A percentile compares a stretch with the other conserved stretches of the same genome.
Conservation (phyloP, 1,140 invertebrate genomes). For the Anastatus disparis region DNA sequence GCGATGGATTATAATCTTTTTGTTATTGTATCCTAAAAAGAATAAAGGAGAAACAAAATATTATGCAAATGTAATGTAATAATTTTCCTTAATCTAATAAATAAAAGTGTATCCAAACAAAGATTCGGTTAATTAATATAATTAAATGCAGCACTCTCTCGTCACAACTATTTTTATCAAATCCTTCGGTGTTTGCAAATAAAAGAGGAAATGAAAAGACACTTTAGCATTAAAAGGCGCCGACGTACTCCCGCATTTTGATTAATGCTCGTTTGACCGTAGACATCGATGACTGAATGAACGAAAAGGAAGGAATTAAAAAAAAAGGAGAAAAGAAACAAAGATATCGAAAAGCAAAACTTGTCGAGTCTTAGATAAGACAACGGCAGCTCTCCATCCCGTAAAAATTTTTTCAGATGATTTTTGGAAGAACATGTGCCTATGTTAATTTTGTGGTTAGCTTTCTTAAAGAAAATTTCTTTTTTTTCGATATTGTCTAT, state of each 20-base stretch:
- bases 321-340: neutral
- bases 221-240: slow-evolving; percentile 2
- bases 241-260: slow-evolving; percentile 13
- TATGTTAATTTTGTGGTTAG: slow-evolving; percentile 23
- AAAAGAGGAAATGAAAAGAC: neutral
- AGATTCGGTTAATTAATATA: too few relatives aligned
- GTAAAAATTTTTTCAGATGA: slow-evolving; percentile 6
- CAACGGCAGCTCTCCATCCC: neutral
- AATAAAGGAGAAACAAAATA: too few relatives aligned
- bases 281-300: too few relatives aligned
- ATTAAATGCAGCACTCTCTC: too few relatives aligned
- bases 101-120: too few relatives aligned
- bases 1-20: too few relatives aligned
- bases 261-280: neutral
- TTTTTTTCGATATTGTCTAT: slow-evolving; percentile 13
- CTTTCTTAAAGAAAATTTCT: slow-evolving; percentile 11
- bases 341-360: slow-evolving; percentile 11
- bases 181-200: too few relatives aligned
- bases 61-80: too few relatives aligned
- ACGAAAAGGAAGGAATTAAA: too few relatives aligned
- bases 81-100: too few relatives aligned
- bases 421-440: neutral
- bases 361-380: neutral
- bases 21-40: too few relatives aligned
- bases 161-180: too few relatives aligned